Conservation (phyloP, 35 echinoderm and acorn worm species). For the Ophioderma brevispina region DNA sequence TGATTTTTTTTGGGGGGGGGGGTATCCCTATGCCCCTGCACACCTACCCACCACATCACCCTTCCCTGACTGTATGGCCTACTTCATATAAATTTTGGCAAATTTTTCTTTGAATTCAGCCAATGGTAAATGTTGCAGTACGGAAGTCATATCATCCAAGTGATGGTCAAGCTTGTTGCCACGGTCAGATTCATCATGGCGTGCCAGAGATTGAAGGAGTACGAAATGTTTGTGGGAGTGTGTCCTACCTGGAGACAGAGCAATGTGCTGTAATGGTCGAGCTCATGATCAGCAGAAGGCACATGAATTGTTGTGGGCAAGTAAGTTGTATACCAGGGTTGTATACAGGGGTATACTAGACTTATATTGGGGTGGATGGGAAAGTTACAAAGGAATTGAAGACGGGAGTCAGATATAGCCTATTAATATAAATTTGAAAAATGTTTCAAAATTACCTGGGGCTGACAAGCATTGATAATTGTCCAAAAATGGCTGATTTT, state of each 20-base stretch:
- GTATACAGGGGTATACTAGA: too few species aligned
- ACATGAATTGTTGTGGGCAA: slow-evolving; percentile 18
- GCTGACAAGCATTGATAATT: too few species aligned
- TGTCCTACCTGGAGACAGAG: slow-evolving; percentile 17
- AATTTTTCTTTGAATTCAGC: too few species aligned
- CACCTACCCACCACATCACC: neutral
- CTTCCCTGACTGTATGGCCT: neutral
- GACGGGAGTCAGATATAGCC: too few species aligned
- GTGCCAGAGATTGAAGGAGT: slow-evolving; percentile 24
- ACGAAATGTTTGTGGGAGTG: neutral
- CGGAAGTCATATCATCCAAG: slow-evolving; percentile 5
- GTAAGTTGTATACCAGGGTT: too few species aligned
- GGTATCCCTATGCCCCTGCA: neutral
- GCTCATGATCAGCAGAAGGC: neutral
- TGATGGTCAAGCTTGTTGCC: neutral
- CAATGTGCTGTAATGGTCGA: slow-evolving; percentile 1
- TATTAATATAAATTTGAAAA: too few species aligned
- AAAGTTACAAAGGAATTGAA: too few species aligned
- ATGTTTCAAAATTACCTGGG: too few species aligned
- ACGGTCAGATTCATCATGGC: neutral
- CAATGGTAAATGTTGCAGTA: slow-evolving; percentile 29
- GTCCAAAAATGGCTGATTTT: too few species aligned
- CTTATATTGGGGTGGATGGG: too few species aligned
- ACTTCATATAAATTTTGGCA: neutral
- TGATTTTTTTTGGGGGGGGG: neutral